A percentile compares a stretch with the other conserved stretches of the same genome.
Evolutionary conservation across 2,888 invertebrate genomes (phyloP).

Genomic region (Agrypnus murinus): DNA sequence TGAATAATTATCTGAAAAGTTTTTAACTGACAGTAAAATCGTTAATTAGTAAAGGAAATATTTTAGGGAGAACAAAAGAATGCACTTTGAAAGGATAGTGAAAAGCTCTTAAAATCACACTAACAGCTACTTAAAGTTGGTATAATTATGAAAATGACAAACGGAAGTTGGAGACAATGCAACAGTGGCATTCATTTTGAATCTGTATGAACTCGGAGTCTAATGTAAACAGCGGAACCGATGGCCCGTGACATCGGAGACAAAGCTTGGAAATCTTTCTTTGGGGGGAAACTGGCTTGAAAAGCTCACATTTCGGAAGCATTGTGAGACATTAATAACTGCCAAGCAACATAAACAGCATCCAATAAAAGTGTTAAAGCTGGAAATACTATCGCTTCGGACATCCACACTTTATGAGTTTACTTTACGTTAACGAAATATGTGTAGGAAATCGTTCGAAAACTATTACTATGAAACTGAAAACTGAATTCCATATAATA

Average conservation of each 20-base stretch:
- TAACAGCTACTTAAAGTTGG: conserved; percentile 52
- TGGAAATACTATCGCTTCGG: conserved; percentile 52
- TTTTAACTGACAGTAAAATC: not conserved
- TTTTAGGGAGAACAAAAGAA: conserved; percentile 22
- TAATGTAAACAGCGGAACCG: conserved; percentile 54
- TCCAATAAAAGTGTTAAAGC: conserved; percentile 54
- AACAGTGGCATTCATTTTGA: conserved; percentile 53
- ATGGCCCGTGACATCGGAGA: conserved; percentile 55
- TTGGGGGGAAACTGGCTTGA: conserved; percentile 48
- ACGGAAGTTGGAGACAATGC: conserved; percentile 51
- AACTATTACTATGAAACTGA: conserved; percentile 52
- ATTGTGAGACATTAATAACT: conserved; percentile 54
- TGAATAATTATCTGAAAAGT: no score
- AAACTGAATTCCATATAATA: conserved; percentile 52
- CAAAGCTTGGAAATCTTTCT: conserved; percentile 52
- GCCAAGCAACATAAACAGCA: conserved; percentile 55
- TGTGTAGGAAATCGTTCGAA: conserved; percentile 52
- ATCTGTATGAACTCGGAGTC: conserved; percentile 51
- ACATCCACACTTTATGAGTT: conserved; percentile 53
- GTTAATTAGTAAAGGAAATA: conserved; percentile 12
- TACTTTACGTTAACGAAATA: conserved; percentile 47
- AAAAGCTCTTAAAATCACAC: conserved; percentile 45
- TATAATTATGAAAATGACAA: conserved; percentile 52
- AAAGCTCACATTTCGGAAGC: conserved; percentile 53
- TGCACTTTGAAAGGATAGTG: conserved; percentile 25